Evolutionary conservation across 2,797 vertebrate genomes (phyloP).

Genomic region (Gallirallus australis): DNA sequence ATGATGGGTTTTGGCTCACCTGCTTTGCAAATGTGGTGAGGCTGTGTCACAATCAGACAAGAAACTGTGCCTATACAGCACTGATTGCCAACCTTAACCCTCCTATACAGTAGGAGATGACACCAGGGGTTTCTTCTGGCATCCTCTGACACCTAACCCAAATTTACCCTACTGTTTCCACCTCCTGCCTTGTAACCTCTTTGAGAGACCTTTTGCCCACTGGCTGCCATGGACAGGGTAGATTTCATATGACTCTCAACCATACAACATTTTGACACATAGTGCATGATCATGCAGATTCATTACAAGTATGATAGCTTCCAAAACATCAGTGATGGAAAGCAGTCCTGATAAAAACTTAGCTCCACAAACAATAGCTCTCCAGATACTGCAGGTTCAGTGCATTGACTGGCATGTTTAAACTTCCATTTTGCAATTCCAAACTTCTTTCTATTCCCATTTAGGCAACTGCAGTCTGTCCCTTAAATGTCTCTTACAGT

Average conservation of each 20-base stretch:
- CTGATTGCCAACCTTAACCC: fast-evolving
- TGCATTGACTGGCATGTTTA: neutral
- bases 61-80: neutral
- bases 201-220: too few relatives aligned
- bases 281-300: neutral
- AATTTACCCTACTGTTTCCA: neutral
- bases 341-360: neutral
- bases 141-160: neutral
- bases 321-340: neutral
- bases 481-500: neutral
- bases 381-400: neutral
- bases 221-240: fast-evolving
- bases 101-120: neutral
- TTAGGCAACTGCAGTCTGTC: neutral
- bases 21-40: neutral
- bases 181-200: neutral
- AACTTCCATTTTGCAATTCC: neutral
- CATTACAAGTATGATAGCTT: neutral
- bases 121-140: neutral
- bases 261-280: neutral
- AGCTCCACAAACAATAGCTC: neutral
- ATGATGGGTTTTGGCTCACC: neutral
- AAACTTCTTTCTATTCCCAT: neutral
- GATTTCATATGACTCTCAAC: neutral
- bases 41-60: neutral